Conservation (phyloP, 2,888 invertebrate species). For the Orgyia antiqua region DNA sequence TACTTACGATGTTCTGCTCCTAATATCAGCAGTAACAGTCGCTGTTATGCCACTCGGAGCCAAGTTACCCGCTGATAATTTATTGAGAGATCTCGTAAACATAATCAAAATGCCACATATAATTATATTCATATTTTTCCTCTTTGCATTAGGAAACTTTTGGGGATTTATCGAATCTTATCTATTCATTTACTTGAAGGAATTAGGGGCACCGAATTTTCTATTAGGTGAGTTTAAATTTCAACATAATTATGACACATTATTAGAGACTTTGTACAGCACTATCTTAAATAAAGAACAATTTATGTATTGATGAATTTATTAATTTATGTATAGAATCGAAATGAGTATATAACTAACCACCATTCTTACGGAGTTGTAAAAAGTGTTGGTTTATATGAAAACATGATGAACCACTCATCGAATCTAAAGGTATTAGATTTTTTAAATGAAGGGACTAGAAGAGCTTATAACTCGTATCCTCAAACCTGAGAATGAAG, state of each 20-base stretch:
- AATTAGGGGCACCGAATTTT: constrained; percentile 90
- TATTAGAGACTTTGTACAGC: too few species aligned
- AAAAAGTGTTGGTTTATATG: too few species aligned
- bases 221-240: constrained; percentile 80
- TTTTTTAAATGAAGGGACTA: too few species aligned
- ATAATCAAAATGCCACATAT: constrained; percentile 89
- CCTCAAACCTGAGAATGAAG: too few species aligned
- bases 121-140: constrained; percentile 87
- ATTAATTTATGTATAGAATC: too few species aligned
- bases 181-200: constrained; percentile 90
- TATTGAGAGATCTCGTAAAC: constrained; percentile 85
- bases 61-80: constrained; percentile 86
- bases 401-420: too few species aligned
- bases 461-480: too few species aligned
- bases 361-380: too few species aligned
- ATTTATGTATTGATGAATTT: too few species aligned
- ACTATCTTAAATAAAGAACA: too few species aligned
- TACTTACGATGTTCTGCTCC: constrained; percentile 84
- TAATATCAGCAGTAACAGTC: constrained; percentile 85
- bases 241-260: not conserved
- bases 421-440: too few species aligned
- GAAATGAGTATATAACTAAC: too few species aligned
- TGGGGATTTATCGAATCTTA: constrained; percentile 95
- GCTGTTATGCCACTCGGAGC: constrained; percentile 88
- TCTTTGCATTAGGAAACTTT: constrained; percentile 89